Evolutionary conservation across 1,140 invertebrate genomes (phyloP), one percentile per base, ranked within the genome.

Genomic region (Onthophagus taurus): DNA sequence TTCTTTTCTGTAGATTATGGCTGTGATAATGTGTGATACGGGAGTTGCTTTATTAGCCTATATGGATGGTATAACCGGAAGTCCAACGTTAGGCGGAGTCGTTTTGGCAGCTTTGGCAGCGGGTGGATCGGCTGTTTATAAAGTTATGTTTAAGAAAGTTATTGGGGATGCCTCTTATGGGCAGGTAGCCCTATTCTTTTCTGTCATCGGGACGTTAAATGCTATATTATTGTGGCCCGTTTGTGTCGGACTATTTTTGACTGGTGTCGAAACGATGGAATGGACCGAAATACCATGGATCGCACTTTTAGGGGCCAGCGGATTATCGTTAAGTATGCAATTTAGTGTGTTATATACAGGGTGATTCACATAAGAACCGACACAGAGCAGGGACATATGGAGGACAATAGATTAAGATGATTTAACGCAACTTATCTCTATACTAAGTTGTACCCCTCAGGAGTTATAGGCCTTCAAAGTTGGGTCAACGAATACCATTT

Each of bases 1-100:
- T 7, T 26, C n/a, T 26, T 26, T 26, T 26, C 24, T n/a, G 24
- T 26, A 96, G 90, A 95, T 96, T 62, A 85, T 95, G 47, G 91
- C 90, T 50, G 88, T 94, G 47, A 95, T 96, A 59, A 69, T 95
- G 38, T 92, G 88, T 63, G 90, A 93, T 65, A 95, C 90, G 20
- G 91, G 90, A 13, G 91, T 94, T 36, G 90, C 91, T 3, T 70
- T 96, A 16, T 71, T 95, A 45, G 91, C 90, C 6, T 96, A 96
- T 55, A 94, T 95, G 88, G 91, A 95, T 58, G 90, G 90, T 19
- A 90, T 92, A 51, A 89, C 86, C 1, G 81, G 83, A 46, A 89
- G 85, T 65, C 83, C 83, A 2, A 94, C 89, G 1, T 68, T 94
- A n/a, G 85, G 81, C 13, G 88, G 88, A 1, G 90, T 95, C 1